Evolutionary conservation across 2,113 vertebrate species (phyloP), one percentile per base, ranked within the genome.

Genomic region (Sakesphorus luctuosus): DNA sequence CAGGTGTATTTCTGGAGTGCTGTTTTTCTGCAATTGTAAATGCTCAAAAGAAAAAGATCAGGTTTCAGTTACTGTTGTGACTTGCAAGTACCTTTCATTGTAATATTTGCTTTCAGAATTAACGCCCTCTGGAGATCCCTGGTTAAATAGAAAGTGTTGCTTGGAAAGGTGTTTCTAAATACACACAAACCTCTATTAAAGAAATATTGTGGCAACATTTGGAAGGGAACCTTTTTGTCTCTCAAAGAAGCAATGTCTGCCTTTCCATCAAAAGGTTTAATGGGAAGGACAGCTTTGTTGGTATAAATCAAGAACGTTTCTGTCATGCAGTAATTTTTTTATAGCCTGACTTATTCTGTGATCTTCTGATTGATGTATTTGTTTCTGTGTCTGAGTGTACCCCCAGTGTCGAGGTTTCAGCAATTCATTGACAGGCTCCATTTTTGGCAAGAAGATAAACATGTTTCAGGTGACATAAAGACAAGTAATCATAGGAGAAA

Each of bases 291-390:
- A 35, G 50, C 1, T 1, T 46, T 82, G 62, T 50, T 83, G 36
- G 6, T 75, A 66, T 94, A 89, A 96, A 96, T 94, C 72, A 86
- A 69, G 18, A 44, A 19, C 36, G 72, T 72, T 79, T 86, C 24
- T 11, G 71, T 62, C 56, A 61, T 35, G 43, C 50, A n/a, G 61
- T 66, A 71, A 78, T 55, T 86, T 95, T 73, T 76, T 85, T 74
- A 69, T 74, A 69, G 76, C 50, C 46, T 89, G 28, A 47, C 13
- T 92, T 94, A 53, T 36, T 86, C 76, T 0, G 0, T 89, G 67
- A 83, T 93, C 65, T 77, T 79, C 89, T 79, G 67, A 92, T 89
- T 89, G 89, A 85, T 92, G 68, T 78, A 85, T 78, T 93, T 56
- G 75, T 88, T 72, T 91, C 61, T 74, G 67, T 65, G 56, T 33